phyloP scores from a whole-genome alignment of 2,888 invertebrate species.

The Eristalis intricaria region DNA sequence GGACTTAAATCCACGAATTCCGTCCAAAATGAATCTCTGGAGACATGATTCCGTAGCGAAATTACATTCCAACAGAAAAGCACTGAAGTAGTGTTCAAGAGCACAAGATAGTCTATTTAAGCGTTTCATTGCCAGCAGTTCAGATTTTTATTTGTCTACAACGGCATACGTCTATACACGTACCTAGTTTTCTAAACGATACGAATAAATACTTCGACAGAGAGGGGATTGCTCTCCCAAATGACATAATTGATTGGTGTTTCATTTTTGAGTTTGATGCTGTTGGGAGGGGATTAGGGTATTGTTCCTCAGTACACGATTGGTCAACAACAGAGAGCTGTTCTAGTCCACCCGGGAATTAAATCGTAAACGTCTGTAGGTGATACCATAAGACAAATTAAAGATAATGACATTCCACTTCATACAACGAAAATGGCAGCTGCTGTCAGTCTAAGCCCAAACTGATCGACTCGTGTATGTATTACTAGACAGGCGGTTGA shows the following conservation, averaged over 20 bases:
- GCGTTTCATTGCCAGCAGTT: not conserved
- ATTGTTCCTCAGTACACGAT: no score
- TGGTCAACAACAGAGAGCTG: no score
- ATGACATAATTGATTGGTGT: not conserved
- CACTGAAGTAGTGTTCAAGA: conserved; percentile 5
- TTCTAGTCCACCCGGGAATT: no score
- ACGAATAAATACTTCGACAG: not conserved
- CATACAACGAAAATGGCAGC: no score
- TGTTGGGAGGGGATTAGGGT: no score
- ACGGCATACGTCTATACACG: not conserved
- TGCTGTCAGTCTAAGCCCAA: no score
- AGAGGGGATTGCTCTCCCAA: not conserved
- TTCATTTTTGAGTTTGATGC: no score
- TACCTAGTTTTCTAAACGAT: not conserved
- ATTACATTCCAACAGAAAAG: conserved; percentile 6
- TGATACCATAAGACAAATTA: no score
- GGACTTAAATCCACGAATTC: conserved; percentile 49
- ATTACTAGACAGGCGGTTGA: no score
- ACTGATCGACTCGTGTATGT: no score
- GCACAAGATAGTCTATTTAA: not conserved
- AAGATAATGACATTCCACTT: no score
- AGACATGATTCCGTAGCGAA: not conserved
- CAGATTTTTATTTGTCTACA: not conserved
- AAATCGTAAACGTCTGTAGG: no score
- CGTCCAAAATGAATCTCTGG: conserved; percentile 60